Base-by-base conservation (phyloP, 23 tunicate genomes). In the Trididemnum miniatum region DNA sequence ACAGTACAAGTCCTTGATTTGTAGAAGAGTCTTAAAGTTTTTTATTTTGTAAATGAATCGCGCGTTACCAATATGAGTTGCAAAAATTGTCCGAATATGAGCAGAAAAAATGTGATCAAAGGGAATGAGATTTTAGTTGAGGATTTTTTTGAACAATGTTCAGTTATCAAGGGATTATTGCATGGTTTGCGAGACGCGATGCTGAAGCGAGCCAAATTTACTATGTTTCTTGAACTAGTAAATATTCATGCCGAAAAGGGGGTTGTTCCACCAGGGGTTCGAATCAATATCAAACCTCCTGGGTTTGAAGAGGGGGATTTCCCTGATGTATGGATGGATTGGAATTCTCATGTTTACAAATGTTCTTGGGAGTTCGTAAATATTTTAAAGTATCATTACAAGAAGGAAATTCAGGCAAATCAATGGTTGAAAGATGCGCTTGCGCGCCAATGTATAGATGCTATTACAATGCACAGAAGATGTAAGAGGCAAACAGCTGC, bases 191-290 rank as follows among this genome's bases (percentile, higher is more conserved):
- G 60, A 28, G 84, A 83, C 22, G 71, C 85, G 25, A 39, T 88
- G 18, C 34, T 44, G 23, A 44, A 57, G 36, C 86, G 77, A 44
- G 77, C 63, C 4, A 78, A 83, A 31, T 76, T 65, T 51, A 33
- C 31, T 22, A 28, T 77, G 79, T 88, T 66, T 77, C 49, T 83
- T 60, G 65, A 82, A 44, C 38, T 88, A 72, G 72, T 83, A 25
- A 32, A 82, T 30, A 1, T 63, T 23, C 93, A 88, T 51, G 30
- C 65, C 1, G 71, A 65, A 20, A 73, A 76, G 0, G 73, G 62
- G 1, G 77, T 57, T 20, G 31, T 88, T 1, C 93, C 93, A 54
- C 93, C 93, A 34, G 84, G 87, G 35, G 72, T 88, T 4, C 72
- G 75, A 20, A 82, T 88, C 34, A 34, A 76, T 18, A 63, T 88